phyloP scores from a whole-genome alignment of 1,140 invertebrate genomes.

The Panagrolaimus sp. region DNA sequence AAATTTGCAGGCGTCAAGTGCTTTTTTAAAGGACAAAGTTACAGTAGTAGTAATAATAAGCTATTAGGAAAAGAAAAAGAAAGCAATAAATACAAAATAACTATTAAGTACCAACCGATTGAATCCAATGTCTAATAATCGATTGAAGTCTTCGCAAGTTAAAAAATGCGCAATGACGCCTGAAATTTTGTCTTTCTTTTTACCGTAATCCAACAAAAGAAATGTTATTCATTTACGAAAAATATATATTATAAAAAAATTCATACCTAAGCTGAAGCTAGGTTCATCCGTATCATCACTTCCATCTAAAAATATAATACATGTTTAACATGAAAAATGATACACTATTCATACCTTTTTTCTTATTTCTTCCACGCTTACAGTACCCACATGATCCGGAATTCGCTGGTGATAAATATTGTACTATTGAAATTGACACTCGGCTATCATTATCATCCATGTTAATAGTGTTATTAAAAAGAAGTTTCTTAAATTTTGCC shows the following conservation, averaged over 20 bases:
- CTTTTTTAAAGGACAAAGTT: no score
- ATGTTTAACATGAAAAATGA: no score
- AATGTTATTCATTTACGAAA: no score
- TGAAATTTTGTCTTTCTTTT: slow-evolving; percentile 23
- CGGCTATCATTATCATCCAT: not conserved
- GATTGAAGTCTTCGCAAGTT: slow-evolving; percentile 29
- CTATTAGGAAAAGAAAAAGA: no score
- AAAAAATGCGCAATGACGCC: slow-evolving; percentile 41
- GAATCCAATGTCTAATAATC: slow-evolving; percentile 47
- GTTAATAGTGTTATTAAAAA: no score
- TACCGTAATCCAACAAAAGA: no score
- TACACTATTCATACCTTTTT: not conserved
- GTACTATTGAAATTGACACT: not conserved
- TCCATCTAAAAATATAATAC: no score
- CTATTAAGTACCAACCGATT: slow-evolving; percentile 42
- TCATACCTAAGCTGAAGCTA: not conserved
- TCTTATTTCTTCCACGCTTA: slow-evolving; percentile 11
- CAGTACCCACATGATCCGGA: slow-evolving; percentile 16
- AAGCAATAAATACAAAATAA: not conserved
- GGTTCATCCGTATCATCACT: not conserved
- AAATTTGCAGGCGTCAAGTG: slow-evolving; percentile 15
- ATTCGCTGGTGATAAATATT: slow-evolving; percentile 6
- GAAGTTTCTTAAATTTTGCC: no score
- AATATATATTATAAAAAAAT: no score
- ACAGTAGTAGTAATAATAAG: no score